Base-by-base conservation (phyloP, 2,797 vertebrate genomes). In the Tenualosa thibaudeaui region DNA sequence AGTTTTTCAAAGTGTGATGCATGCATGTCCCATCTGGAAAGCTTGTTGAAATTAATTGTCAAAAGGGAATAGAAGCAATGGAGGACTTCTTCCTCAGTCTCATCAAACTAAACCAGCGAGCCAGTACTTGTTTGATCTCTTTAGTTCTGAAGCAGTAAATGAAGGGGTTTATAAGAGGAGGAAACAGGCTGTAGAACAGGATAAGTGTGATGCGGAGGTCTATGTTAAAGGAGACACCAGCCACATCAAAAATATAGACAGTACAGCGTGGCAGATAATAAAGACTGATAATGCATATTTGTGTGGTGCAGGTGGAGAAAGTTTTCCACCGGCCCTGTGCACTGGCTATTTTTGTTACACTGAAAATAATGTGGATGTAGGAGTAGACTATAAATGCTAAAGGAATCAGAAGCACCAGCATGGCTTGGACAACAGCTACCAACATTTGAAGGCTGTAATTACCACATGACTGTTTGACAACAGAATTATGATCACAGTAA, bases 271-370 rank as follows among this genome's bases (percentile, higher is more conserved):
- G 90, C 6, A 88, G 37, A 37, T 90, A 91, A 82, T 94, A 94
- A 71, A 94, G 83, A 6, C 85, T 50, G 6, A 93, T 94, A 46
- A 94, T 90, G 15, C 88, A 87, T 8, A 94, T 87, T 50, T 94
- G 93, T 2, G 93, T 90, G 0, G 84, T 88, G 22, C 93, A 95
- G 0, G 91, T 93, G 17, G 92, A 94, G 58, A 94, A 92, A 0
- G 92, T 88, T 51, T 94, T 95, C 51, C 50, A 81, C 22, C 86
- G 85, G 1, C 93, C 92, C 85, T 0, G 5, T 46, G 19, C 89
- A 1, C 31, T 92, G 1, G 89, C 89, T 51, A 93, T 93, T 81
- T 60, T 90, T 19, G 94, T 43, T n/a, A 94, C 90, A 17, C 93
- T 88, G 0, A 84, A 56, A 10, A 94, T 87, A 19, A 95, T 93